Base-by-base conservation (phyloP, 2,113 vertebrate genomes). In the Rhodinocichla rosea region DNA sequence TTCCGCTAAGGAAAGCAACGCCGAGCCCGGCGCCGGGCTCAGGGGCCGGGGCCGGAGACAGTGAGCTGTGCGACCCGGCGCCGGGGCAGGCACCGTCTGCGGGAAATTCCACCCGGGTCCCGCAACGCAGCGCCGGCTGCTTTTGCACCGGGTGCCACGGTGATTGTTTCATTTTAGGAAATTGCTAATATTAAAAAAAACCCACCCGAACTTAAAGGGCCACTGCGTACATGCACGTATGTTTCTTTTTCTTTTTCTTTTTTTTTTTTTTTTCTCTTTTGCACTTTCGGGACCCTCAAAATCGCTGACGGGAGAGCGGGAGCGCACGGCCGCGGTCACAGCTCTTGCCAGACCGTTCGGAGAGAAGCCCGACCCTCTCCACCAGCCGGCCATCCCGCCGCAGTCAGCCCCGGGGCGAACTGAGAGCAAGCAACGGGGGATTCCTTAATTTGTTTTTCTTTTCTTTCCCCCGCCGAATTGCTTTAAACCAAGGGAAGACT, bases 1-100 rank as follows among this genome's bases (percentile, higher is more conserved):
- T 95, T 91, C 96, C 88, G 90, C 67, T 57, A 52, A 76, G 86
- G 92, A 91, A 91, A 84, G 84, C 91, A 57, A 8, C 20, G n/a
- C 57, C 88, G 57, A 87, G 69, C 80, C 79, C 94, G 92, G 86
- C 78, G 91, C 82, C 91, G 78, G 89, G 91, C 59, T 64, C 35
- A 26, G 77, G 68, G 77, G 88, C 91, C 88, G 26, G 47, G 44
- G 77, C 77, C 73, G 73, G 91, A 96, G 87, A 39, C 94, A 71
- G 67, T 35, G 71, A 7, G 35, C 40, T 69, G 64, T 7, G 15
- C 8, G 59, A 21, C 53, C 59, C 64, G 86, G 89, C 75, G 83
- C 87, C 87, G 76, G 80, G 60, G 37, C 76, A 55, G 74, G 60
- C 70, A 60, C 67, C 28, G 75, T 23, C 93, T 69, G 83, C 50